phyloP scores from a whole-genome alignment of 2,797 vertebrate genomes.

The Rhyacichthys aspro region DNA sequence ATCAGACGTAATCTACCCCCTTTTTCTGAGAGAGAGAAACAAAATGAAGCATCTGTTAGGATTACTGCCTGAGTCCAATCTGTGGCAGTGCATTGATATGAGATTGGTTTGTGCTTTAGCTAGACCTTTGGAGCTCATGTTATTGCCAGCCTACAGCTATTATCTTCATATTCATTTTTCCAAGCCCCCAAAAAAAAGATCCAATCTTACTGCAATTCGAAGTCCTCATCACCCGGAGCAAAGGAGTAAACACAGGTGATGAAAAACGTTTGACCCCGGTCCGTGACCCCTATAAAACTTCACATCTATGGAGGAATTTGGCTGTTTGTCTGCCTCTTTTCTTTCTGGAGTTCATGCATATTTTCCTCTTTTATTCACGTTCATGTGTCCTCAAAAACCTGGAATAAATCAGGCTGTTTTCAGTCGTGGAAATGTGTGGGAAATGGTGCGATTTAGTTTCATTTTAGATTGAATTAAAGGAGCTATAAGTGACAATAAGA shows the following conservation, averaged over 20 bases:
- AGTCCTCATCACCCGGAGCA: constrained; percentile 42
- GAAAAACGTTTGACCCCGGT: constrained; percentile 56
- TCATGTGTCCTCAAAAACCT: not conserved
- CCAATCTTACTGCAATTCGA: constrained; percentile 64
- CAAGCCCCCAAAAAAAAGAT: constrained; percentile 34
- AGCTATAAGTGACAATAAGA: no score
- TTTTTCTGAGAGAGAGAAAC: constrained; percentile 34
- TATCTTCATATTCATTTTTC: constrained; percentile 63
- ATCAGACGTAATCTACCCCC: constrained; percentile 52
- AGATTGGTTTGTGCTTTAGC: constrained; percentile 65
- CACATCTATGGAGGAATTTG: constrained; percentile 18
- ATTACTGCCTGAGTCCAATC: constrained; percentile 45
- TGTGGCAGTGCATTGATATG: constrained; percentile 49
- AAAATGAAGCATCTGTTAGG: constrained; percentile 5
- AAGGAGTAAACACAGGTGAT: constrained; percentile 58
- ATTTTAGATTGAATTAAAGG: no score
- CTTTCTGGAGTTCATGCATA: constrained; percentile 18
- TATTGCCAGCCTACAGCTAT: constrained; percentile 49
- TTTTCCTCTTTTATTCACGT: constrained; percentile 24
- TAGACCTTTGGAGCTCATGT: constrained; percentile 39
- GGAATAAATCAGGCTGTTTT: no score
- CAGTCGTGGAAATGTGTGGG: no score
- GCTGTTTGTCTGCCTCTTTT: constrained; percentile 16
- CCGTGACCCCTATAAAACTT: constrained; percentile 24
- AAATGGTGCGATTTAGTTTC: no score